phyloP scores from a whole-genome alignment of 2,797 vertebrate genomes.

The Microchirus variegatus region DNA sequence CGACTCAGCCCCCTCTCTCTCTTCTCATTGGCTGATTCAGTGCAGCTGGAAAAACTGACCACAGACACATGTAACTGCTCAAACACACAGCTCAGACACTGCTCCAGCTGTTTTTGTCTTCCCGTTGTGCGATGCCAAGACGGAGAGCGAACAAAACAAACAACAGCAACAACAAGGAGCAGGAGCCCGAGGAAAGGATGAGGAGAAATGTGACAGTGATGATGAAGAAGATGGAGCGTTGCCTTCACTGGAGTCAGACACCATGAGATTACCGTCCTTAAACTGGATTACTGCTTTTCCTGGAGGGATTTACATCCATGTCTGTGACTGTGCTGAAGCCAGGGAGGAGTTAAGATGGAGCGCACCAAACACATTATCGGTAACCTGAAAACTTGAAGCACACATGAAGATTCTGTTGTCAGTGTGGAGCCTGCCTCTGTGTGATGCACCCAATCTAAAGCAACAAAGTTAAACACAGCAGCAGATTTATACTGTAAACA shows the following conservation, averaged over 20 bases:
- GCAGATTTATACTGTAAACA: slow-evolving; percentile 8
- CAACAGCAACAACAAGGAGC: not conserved
- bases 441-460: no score
- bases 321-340: slow-evolving; percentile 11
- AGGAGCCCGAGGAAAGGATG: slow-evolving; percentile 14
- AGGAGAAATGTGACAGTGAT: slow-evolving; percentile 8
- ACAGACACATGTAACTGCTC: slow-evolving; percentile 36
- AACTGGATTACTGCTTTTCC: slow-evolving; percentile 29
- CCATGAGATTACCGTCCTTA: slow-evolving; percentile 25
- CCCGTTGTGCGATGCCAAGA: not conserved
- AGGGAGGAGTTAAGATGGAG: slow-evolving; percentile 45
- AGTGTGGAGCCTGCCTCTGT: no score
- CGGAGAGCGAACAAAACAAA: not conserved
- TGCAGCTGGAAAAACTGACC: slow-evolving; percentile 73
- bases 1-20: not conserved
- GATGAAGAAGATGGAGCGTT: slow-evolving; percentile 17
- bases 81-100: slow-evolving; percentile 23
- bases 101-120: slow-evolving; percentile 4
- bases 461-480: not conserved
- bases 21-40: slow-evolving; percentile 25
- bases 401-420: not conserved
- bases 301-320: slow-evolving; percentile 16
- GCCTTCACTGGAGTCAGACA: slow-evolving; percentile 14
- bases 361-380: slow-evolving; percentile 58
- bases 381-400: slow-evolving; percentile 37